phyloP scores from a whole-genome alignment of 2,797 vertebrate species.

The Uromys caudimaculatus region DNA sequence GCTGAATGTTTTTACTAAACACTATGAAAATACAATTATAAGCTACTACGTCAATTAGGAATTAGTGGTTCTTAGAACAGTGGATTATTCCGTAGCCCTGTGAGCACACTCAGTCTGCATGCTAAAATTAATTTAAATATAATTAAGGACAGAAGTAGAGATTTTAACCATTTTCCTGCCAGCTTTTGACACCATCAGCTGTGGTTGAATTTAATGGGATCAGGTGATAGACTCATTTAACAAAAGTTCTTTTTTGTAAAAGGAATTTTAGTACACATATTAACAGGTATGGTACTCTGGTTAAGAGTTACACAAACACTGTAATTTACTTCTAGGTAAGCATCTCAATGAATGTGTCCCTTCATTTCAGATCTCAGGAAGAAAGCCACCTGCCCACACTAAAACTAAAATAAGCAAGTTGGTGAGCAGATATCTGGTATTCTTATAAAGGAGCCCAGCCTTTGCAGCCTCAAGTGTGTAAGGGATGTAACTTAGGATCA shows the following conservation, averaged over 20 bases:
- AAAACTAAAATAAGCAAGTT: not conserved
- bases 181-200: not conserved
- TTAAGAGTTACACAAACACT: not conserved
- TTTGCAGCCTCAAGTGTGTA: not conserved
- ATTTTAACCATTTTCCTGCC: constrained; percentile 69
- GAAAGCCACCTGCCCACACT: not conserved
- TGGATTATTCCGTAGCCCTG: constrained; percentile 65
- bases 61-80: constrained; percentile 62
- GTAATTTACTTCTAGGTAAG: constrained; percentile 29
- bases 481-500: not conserved
- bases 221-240: constrained; percentile 31
- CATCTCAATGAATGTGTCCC: not conserved
- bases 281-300: not conserved
- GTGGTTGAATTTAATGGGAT: not conserved
- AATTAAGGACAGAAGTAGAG: constrained; percentile 54
- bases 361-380: constrained; percentile 27
- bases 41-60: constrained; percentile 75
- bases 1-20: constrained; percentile 61
- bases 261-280: constrained; percentile 31
- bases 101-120: constrained; percentile 51
- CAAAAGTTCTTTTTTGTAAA: not conserved
- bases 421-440: not conserved
- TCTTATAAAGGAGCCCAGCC: not conserved
- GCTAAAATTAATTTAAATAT: constrained; percentile 63
- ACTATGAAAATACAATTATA: constrained; percentile 73